phyloP scores from a whole-genome alignment of 2,113 vertebrate genomes.

The Thryonomys swinderianus region DNA sequence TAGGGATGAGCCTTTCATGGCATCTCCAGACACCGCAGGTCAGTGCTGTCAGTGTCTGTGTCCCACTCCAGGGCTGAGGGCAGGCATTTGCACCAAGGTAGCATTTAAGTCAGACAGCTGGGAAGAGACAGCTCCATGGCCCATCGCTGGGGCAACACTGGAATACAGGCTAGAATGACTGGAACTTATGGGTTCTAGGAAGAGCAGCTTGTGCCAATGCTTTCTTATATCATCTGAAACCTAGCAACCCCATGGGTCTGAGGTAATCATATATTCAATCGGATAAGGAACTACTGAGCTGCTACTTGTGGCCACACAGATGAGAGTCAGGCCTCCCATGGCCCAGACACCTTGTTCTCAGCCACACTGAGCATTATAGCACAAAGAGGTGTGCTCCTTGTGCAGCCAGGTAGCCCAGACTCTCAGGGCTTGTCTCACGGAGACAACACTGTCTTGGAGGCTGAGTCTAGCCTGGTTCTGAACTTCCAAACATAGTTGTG shows the following conservation, averaged over 20 bases:
- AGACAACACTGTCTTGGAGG: accelerated
- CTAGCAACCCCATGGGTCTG: no score
- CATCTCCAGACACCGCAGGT: not conserved
- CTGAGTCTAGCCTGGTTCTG: accelerated
- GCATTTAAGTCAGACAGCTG: not conserved
- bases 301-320: not conserved
- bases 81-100: no score
- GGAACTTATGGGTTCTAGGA: accelerated
- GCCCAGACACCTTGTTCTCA: not conserved
- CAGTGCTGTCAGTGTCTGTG: not conserved
- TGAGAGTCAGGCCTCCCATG: not conserved
- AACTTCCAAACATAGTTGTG: not conserved
- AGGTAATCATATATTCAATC: accelerated
- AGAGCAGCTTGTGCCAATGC: not conserved
- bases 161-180: accelerated
- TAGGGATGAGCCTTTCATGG: accelerated
- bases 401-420: accelerated
- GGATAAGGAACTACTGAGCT: accelerated
- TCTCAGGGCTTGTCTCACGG: accelerated
- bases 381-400: not conserved
- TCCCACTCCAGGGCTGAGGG: not conserved
- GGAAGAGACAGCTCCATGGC: accelerated
- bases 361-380: accelerated
- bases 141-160: not conserved
- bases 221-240: no score